Evolutionary conservation across 2,113 vertebrate genomes (phyloP).

Genomic region (Megaleporinus macrocephalus): DNA sequence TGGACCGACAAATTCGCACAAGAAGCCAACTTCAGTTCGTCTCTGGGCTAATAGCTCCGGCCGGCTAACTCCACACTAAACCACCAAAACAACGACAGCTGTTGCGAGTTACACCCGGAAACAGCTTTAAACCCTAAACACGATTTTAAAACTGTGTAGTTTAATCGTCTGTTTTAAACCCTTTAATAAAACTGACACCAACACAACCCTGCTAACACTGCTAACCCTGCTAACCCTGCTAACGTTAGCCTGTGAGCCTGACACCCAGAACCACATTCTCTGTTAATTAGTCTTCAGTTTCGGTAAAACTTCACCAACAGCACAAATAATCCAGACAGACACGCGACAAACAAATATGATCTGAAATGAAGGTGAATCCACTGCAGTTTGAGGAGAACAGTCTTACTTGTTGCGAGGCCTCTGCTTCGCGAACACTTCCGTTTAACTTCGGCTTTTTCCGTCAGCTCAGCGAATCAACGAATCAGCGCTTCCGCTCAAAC

Average conservation of each 20-base stretch:
- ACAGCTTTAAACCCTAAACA: neutral
- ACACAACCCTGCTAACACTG: no score
- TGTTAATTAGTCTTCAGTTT: neutral
- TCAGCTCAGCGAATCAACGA: neutral
- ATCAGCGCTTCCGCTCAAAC: neutral
- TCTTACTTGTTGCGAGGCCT: constrained; percentile 2
- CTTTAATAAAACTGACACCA: no score
- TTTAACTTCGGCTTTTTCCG: neutral
- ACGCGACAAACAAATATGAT: no score
- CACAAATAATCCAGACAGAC: no score
- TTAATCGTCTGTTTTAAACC: no score
- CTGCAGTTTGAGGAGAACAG: neutral
- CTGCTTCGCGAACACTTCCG: neutral
- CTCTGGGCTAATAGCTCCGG: neutral
- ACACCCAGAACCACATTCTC: neutral
- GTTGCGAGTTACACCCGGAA: neutral
- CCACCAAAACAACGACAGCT: no score
- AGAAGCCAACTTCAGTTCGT: neutral
- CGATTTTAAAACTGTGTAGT: no score
- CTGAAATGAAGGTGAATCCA: no score
- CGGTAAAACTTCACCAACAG: neutral
- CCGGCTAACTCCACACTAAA: neutral
- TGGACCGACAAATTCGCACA: no score
- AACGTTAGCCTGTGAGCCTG: neutral
- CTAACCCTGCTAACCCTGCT: neutral